Base-by-base conservation (phyloP, 2,888 invertebrate species). In the Malacosoma neustria region DNA sequence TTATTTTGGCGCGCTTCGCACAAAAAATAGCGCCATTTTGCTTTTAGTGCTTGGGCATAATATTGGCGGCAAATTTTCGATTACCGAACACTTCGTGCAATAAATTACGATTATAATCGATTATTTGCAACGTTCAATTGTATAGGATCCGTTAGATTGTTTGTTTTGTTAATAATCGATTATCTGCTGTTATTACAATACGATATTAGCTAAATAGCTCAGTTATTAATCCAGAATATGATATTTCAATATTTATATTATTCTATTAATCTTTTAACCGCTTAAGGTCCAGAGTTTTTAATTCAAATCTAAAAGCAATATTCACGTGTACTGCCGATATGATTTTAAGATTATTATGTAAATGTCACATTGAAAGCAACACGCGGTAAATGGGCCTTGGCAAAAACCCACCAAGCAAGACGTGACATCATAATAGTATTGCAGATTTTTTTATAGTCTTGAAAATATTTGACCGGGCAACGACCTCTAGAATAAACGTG, bases 381-480 rank as follows among this genome's bases (percentile, higher is more conserved):
- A 34, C 33, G 34, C 4, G 2, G 15, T 30, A 59, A 60, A 56
- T 58, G 58, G 51, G 54, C 51, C 52, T 54, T 53, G 53, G 38
- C 39, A 41, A 45, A 57, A 64, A 66, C 62, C 55, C 39, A 58
- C 46, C 53, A 47, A 60, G 50, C 69, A 41, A 66, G 63, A 50
- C 57, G 60, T 71, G 68, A 69, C 66, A 63, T 70, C 74, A 72
- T 75, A 73, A 75, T 76, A 72, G 73, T 53, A 50, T 52, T 73
- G 75, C 69, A 68, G 60, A 68, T 72, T 72, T 75, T 64, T 73
- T 70, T 64, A 58, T 68, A 61, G 57, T 58, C 57, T 54, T 64
- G 48, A 64, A 71, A 80, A 81, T 79, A 66, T 74, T 68, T 75
- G 71, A 72, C 70, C 79, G 80, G 80, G 54, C 79, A 57, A 63